Percentiles rank a stretch among this genome's conserved stretches.
phyloP scores from a whole-genome alignment of 2,888 invertebrate genomes.

The Cybosia mesomella region DNA sequence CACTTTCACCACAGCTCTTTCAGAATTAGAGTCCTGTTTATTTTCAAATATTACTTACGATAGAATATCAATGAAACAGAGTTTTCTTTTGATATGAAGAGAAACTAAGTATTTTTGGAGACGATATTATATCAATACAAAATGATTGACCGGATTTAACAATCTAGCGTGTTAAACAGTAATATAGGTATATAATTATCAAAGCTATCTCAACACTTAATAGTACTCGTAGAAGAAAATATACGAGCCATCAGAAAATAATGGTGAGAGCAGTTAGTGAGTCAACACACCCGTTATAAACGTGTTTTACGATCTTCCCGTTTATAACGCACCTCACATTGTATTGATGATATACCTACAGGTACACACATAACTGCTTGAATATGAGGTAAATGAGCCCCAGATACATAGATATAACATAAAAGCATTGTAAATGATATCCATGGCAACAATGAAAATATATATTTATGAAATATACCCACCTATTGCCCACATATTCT shows the following conservation, averaged over 20 bases:
- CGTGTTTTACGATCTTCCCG: slow-evolving; percentile 45
- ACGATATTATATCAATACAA: too few species aligned
- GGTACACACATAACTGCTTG: slow-evolving; percentile 30
- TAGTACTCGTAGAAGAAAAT: slow-evolving; percentile 31
- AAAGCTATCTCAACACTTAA: slow-evolving; percentile 2
- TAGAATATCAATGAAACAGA: not conserved
- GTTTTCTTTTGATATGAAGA: too few species aligned
- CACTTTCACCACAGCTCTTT: too few species aligned
- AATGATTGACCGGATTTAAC: not conserved
- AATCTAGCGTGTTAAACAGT: not conserved
- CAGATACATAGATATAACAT: slow-evolving; percentile 15
- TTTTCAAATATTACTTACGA: not conserved
- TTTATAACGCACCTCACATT: slow-evolving; percentile 43
- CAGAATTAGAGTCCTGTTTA: not conserved
- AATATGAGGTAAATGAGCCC: slow-evolving; percentile 33
- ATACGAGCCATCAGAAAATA: slow-evolving; percentile 38
- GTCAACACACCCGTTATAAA: slow-evolving; percentile 44
- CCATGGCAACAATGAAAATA: not conserved
- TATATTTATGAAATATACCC: not conserved
- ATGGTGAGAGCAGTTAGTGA: slow-evolving; percentile 40
- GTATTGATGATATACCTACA: slow-evolving; percentile 40
- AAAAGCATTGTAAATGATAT: not conserved
- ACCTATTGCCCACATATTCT: not conserved
- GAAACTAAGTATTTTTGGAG: too few species aligned
- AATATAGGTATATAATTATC: slow-evolving; percentile 35